Conservation (phyloP, 1,140 invertebrate species). For the Cyphomyrmex costatus region DNA sequence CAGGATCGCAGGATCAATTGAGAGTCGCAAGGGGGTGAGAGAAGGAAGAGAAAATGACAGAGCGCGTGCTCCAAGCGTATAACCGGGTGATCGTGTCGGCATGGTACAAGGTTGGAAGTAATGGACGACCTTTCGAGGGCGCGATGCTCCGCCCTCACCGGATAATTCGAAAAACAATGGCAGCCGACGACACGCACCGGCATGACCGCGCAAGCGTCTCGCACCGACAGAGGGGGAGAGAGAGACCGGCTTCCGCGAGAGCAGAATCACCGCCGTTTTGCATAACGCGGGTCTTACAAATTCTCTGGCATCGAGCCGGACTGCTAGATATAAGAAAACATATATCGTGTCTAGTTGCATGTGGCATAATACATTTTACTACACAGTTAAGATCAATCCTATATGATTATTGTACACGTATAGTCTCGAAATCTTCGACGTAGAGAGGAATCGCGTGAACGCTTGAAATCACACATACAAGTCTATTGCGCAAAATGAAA, state of each 20-base stretch:
- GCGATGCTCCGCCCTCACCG: slow-evolving; percentile 84
- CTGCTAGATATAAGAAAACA: neutral
- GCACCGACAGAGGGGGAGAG: neutral
- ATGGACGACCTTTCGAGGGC: slow-evolving; percentile 84
- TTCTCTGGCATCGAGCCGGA: neutral
- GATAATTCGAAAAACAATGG: slow-evolving; percentile 84
- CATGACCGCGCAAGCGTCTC: slow-evolving; percentile 49
- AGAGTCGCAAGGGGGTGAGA: neutral
- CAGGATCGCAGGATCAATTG: neutral
- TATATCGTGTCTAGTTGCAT: neutral
- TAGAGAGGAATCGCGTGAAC: neutral
- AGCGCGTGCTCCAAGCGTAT: slow-evolving; percentile 14
- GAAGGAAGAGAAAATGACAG: neutral
- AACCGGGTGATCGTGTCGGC: slow-evolving; percentile 62
- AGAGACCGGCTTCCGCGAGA: slow-evolving; percentile 48
- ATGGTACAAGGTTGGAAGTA: slow-evolving; percentile 66
- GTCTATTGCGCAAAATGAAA: slow-evolving; percentile 3
- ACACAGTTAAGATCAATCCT: neutral
- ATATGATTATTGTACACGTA: neutral
- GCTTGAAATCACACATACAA: neutral
- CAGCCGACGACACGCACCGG: slow-evolving; percentile 74
- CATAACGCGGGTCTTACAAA: neutral
- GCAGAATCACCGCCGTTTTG: slow-evolving; percentile 21
- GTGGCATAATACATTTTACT: neutral
- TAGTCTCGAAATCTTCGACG: neutral